Conservation (phyloP, 2,797 vertebrate species). For the Acrocephalus scirpaceus region DNA sequence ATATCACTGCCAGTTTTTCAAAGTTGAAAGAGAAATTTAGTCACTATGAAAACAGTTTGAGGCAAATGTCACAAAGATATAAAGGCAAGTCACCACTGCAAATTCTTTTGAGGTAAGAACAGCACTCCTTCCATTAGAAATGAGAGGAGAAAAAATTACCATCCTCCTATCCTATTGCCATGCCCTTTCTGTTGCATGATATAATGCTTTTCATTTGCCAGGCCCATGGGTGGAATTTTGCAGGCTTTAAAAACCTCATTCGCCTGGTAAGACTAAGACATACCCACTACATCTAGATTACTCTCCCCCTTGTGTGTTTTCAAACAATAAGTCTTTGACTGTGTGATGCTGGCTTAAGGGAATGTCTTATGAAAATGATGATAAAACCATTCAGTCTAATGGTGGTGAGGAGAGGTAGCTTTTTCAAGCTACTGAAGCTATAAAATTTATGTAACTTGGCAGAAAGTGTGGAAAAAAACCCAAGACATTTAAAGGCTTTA, state of each 20-base stretch:
- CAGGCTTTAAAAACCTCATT: neutral
- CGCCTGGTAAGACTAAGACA: neutral
- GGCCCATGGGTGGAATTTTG: neutral
- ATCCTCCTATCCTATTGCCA: neutral
- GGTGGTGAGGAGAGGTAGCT: neutral
- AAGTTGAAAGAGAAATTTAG: neutral
- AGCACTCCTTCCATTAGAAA: neutral
- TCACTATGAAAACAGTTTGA: neutral
- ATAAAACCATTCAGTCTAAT: neutral
- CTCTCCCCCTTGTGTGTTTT: neutral
- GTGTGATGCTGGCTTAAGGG: neutral
- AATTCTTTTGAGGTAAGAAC: neutral
- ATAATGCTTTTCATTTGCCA: neutral
- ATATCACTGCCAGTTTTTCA: neutral
- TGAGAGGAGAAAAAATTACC: neutral
- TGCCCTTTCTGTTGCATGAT: neutral
- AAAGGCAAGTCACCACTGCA: neutral
- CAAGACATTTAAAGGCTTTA: neutral
- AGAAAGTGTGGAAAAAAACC: neutral
- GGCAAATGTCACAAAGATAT: neutral
- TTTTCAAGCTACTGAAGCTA: neutral
- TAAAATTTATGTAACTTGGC: conserved; percentile 8
- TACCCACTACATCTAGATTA: neutral
- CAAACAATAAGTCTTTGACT: neutral
- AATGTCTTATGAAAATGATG: neutral